phyloP scores from a whole-genome alignment of 2,113 vertebrate genomes.

The Megalops atlanticus region DNA sequence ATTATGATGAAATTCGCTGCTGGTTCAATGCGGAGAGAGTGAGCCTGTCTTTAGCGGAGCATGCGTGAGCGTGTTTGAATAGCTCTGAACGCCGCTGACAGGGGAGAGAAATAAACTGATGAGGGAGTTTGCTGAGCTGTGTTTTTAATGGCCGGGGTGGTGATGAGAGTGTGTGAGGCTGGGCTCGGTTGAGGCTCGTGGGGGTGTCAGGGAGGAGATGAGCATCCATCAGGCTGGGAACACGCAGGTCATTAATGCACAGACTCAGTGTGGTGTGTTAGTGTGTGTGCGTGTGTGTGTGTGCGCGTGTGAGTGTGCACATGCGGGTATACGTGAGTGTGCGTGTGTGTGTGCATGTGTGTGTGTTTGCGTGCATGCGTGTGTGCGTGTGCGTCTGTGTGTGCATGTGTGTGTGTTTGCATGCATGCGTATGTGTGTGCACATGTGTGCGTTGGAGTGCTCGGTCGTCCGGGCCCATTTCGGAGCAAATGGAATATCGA shows the following conservation, averaged over 20 bases:
- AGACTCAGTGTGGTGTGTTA: not conserved
- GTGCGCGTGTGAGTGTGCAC: constrained; percentile 5
- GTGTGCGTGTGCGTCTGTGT: not conserved
- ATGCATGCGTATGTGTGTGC: not conserved
- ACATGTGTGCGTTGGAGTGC: constrained; percentile 2
- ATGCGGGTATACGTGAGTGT: not conserved
- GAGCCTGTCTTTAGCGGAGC: not conserved
- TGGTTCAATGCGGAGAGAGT: not conserved
- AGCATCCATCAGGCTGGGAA: not conserved
- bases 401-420: not conserved
- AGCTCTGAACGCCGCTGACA: not conserved
- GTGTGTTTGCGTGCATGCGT: not conserved
- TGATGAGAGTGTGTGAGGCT: not conserved
- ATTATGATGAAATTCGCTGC: constrained; percentile 28
- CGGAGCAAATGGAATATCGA: not conserved
- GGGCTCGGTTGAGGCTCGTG: no score
- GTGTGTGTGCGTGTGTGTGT: not conserved
- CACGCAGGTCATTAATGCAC: not conserved
- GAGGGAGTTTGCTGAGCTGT: not conserved
- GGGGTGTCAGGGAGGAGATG: not conserved
- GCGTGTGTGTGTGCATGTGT: not conserved
- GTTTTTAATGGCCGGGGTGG: not conserved
- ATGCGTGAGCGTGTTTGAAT: not conserved
- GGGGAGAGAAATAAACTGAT: not conserved
- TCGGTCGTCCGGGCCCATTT: not conserved